phyloP scores from a whole-genome alignment of 2,888 invertebrate genomes.

The Pogonocherus hispidulus region DNA sequence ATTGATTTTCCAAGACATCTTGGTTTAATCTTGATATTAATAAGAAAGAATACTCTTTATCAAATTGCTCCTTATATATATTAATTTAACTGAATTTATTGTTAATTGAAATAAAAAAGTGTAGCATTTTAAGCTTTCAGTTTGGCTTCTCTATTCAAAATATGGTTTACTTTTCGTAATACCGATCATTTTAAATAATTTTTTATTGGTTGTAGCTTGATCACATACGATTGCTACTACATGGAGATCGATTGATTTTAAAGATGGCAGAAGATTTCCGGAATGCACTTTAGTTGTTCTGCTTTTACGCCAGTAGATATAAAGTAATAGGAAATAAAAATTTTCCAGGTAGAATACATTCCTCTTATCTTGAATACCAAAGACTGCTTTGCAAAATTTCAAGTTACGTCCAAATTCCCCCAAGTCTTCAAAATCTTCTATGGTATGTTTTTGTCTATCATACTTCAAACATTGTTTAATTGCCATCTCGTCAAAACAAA shows the following conservation, averaged over 20 bases:
- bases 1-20: neutral
- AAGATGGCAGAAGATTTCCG: conserved; percentile 26
- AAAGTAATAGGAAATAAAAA: conserved; percentile 43
- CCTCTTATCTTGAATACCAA: conserved; percentile 43
- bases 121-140: conserved; percentile 29
- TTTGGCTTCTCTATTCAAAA: conserved; percentile 17
- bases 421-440: conserved; percentile 26
- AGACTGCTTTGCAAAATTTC: conserved; percentile 33
- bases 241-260: conserved; percentile 34
- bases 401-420: conserved; percentile 22
- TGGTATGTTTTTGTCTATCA: conserved; percentile 29
- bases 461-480: conserved; percentile 42
- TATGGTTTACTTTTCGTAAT: conserved; percentile 25
- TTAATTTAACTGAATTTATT: conserved; percentile 16
- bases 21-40: neutral
- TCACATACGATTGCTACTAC: conserved; percentile 44
- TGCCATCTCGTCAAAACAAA: conserved; percentile 49
- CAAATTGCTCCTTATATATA: neutral
- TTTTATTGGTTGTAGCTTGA: conserved; percentile 45
- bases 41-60: neutral
- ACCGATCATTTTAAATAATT: conserved; percentile 16
- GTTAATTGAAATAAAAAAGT: conserved; percentile 36
- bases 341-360: conserved; percentile 45
- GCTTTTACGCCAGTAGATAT: conserved; percentile 35
- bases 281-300: conserved; percentile 28